Evolutionary conservation across 2,113 vertebrate species (phyloP).

Genomic region (Pseudopodoces humilis): DNA sequence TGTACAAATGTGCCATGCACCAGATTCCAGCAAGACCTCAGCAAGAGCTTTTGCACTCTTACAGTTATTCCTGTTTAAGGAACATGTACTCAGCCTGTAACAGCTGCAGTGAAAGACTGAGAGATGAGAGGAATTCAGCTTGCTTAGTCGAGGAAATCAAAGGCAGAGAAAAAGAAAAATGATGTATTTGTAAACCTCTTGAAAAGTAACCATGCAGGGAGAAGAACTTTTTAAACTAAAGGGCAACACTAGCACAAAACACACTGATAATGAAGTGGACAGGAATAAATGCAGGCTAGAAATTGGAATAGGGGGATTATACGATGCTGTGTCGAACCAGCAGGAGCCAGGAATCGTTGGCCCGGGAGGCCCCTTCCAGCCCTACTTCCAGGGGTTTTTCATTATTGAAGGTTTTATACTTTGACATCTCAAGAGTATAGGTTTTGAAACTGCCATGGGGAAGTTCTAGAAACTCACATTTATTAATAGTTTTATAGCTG

Average conservation of each 20-base stretch:
- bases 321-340: neutral
- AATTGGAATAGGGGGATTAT: constrained; percentile 10
- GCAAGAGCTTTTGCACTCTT: neutral
- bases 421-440: constrained; percentile 37
- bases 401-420: constrained; percentile 55
- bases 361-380: constrained; percentile 55
- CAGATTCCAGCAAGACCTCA: neutral
- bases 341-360: constrained; percentile 15
- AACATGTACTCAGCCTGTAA: neutral
- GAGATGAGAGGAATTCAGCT: neutral
- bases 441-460: constrained; percentile 46
- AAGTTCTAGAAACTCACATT: constrained; percentile 48
- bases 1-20: neutral
- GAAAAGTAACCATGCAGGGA: neutral
- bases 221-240: constrained; percentile 19
- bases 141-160: neutral
- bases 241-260: neutral
- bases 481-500: constrained; percentile 60
- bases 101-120: constrained; percentile 5
- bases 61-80: neutral
- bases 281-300: constrained; percentile 15
- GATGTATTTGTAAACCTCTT: neutral
- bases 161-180: constrained; percentile 10
- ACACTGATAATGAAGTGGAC: constrained; percentile 10
- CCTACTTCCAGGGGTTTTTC: constrained; percentile 25